Percentiles rank a stretch among this genome's conserved stretches.
Conservation (phyloP, 2,888 invertebrate genomes). For the Cheilosia variabilis region DNA sequence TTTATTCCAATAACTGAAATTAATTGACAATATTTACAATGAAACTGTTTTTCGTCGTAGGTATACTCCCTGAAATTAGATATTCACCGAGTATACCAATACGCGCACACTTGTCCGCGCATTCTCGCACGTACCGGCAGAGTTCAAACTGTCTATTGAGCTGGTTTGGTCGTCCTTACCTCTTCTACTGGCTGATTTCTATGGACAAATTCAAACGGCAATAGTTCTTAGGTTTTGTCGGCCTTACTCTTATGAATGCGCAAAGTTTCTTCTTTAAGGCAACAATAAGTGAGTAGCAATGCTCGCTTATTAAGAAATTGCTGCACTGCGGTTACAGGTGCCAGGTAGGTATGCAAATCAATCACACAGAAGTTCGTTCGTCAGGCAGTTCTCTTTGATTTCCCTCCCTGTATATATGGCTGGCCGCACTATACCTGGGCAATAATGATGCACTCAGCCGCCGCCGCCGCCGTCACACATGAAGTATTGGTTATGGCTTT, state of each 20-base stretch:
- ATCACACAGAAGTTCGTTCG: slow-evolving; percentile 50
- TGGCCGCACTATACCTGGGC: slow-evolving; percentile 11
- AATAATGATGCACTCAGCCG: slow-evolving; percentile 33
- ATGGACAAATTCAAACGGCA: slow-evolving; percentile 50
- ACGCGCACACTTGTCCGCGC: slow-evolving; percentile 21
- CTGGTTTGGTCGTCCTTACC: slow-evolving; percentile 25
- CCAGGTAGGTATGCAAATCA: slow-evolving; percentile 67
- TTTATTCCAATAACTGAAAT: slow-evolving; percentile 18
- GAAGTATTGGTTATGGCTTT: slow-evolving; percentile 41
- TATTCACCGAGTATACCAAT: slow-evolving; percentile 26
- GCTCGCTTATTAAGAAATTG: slow-evolving; percentile 58
- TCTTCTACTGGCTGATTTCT: slow-evolving; percentile 23
- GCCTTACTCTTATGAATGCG: slow-evolving; percentile 30
- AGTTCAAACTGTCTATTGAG: slow-evolving; percentile 65
- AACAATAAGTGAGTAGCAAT: slow-evolving; percentile 23
- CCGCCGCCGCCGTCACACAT: slow-evolving; percentile 24
- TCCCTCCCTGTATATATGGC: slow-evolving; percentile 14
- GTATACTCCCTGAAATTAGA: slow-evolving; percentile 26
- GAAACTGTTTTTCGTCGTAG: slow-evolving; percentile 24
- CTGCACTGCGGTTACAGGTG: slow-evolving; percentile 55
- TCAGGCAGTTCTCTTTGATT: slow-evolving; percentile 35
- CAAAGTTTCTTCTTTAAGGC: slow-evolving; percentile 13
- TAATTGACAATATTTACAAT: slow-evolving; percentile 35
- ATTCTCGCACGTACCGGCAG: slow-evolving; percentile 62
- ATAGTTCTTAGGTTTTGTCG: slow-evolving; percentile 51